Evolutionary conservation across 1,140 invertebrate species (phyloP), one percentile per base, ranked within the genome.

Genomic region (Drusus annulatus): DNA sequence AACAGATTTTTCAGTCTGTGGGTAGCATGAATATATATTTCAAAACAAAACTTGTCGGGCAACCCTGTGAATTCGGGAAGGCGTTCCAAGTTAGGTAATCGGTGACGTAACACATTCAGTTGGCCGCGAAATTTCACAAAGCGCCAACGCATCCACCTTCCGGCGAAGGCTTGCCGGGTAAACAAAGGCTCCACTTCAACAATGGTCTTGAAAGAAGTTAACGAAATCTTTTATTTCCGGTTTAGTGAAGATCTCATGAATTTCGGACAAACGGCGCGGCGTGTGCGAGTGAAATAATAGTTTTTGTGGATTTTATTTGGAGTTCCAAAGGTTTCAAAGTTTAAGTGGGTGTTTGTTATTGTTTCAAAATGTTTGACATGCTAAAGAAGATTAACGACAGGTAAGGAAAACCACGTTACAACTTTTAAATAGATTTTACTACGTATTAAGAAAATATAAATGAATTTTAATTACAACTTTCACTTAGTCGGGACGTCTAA

Each of bases 291-390:
- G 36, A 45, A 45, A 45, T 45, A 45, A 45, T 45, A 45, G 36
- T 45, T 45, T 1, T 45, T 45, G 36, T 45, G 36, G 36, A 45
- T 45, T 65, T 31, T 28, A 16, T 65, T 65, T 8, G 16, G 28
- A 65, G 62, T 65, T 65, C 4, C 0, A 25, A 10, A 65, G 62
- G 62, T 65, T 60, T 65, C 23, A 65, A 65, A 65, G 62, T 65
- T 65, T 45, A 45, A 45, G 36, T 45, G 36, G 10, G 36, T 45
- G 23, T 25, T 28, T 21, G 13, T 13, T 65, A 65, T 25, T 65
- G 21, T 25, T 74, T 74, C 51, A 56, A 52, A 52, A 74, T 74
- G 71, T 74, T 74, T 74, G 71, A 74, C 31, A 74, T 74, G 71
- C 23, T 74, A 25, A 74, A 74, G 71, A 74, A 74, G 23, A 56